Evolutionary conservation across 2,888 invertebrate genomes (phyloP), one percentile per base, ranked within the genome.

Genomic region (Parnassius orleans): DNA sequence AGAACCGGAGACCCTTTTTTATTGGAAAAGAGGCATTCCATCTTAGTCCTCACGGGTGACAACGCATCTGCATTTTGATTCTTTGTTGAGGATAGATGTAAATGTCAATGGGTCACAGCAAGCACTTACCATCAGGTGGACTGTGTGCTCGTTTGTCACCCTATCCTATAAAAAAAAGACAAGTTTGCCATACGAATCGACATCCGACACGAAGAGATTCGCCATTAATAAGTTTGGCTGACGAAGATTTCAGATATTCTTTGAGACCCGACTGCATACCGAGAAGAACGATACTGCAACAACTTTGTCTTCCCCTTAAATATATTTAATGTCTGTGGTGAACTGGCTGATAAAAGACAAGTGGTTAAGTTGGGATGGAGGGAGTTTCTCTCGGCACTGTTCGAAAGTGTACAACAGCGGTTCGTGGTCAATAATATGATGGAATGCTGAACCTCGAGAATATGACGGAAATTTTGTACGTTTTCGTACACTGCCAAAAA

Each of bases 391-490:
- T 19, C 19, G 19, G 1, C 10, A 65, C 10, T 43, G 64, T 10
- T 12, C 1, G 50, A 71, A 73, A 10, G 69, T 70, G 33, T 64
- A 70, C 0, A 65, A 1, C 2, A 69, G 14, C 0, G 71, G 70
- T 51, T 73, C 71, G 14, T 72, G 71, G 14, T 69, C 68, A 0
- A 69, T n/a, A 58, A 70, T 2, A 69, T 69, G 0, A 61, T 67
- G 0, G 54, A 44, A 12, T 68, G 66, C 12, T 65, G 64, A 1
- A 50, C 66, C 24, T 69, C 71, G 1, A 71, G 9, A 11, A 72
- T 59, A 24, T 74, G 62, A 2, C 69, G 64, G 41, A 72, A 72
- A 53, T 72, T 68, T 12, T 71, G 68, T 10, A 70, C 68, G 15
- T 54, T 59, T 58, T 69, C 64, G 53, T 71, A 69, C 0, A 70